Base-by-base conservation (phyloP, 2,888 invertebrate genomes). In the Drosophila eohydei region DNA sequence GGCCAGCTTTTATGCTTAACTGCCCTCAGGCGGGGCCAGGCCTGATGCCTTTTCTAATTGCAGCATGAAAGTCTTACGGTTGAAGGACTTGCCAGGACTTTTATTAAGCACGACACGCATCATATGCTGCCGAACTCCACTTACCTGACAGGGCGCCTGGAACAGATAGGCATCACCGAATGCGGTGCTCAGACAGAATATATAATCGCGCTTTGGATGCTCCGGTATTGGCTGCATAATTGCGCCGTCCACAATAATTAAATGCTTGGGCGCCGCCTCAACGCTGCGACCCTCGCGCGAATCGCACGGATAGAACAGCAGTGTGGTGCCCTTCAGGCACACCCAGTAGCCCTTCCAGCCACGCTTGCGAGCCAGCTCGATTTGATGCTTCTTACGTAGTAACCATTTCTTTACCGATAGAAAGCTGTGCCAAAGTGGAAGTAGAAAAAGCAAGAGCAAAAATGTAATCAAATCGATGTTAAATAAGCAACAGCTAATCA, bases 331-430 rank as follows among this genome's bases (percentile, higher is more conserved):
- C 93, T 98, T 99, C 88, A 99, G 94, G 93, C 98, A 98, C 61
- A 99, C 98, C 98, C 98, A 99, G 93, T 99, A 99, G 78, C 98
- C 98, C 93, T 98, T 98, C 99, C 99, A 99, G 80, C 98, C 98
- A 50, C 98, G 95, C 93, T 98, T 98, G 67, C 98, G 95, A 51
- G 98, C 98, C 93, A 99, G 94, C 93, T 98, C 98, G 92, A 98
- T 97, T 94, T 98, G 98, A 94, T 98, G 97, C 93, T 98, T 98
- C 94, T 98, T 98, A 88, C 98, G 96, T 81, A 98, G 94, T 87
- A 99, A 94, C 99, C 99, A 99, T 94, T 99, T 99, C 94, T 99
- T 99, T 89, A 99, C 98, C 92, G 98, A 98, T 90, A 99, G 94
- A 94, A 98, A 99, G 93, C 98, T 98, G 95, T 16, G 69, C 34